Evolutionary conservation across 2,113 vertebrate genomes (phyloP).

Genomic region (Bubo bubo): DNA sequence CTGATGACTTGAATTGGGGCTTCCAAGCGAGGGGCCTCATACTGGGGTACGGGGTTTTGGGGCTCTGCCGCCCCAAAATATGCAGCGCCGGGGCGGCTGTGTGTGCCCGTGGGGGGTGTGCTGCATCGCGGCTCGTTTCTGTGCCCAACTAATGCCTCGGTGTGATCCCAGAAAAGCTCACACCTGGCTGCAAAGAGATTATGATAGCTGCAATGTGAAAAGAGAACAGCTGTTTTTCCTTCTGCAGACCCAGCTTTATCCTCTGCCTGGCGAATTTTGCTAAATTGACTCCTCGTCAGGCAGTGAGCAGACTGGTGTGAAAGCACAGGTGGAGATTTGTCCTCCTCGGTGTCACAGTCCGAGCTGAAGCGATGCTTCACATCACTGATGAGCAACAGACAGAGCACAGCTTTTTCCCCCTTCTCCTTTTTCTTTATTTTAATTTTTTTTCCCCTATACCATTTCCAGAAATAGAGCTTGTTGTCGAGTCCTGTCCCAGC

Average conservation of each 20-base stretch:
- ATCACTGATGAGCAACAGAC: not conserved
- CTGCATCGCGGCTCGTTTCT: rapidly evolving
- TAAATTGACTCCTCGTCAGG: rapidly evolving
- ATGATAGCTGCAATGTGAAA: rapidly evolving
- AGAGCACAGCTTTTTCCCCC: not conserved
- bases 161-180: not conserved
- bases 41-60: rapidly evolving
- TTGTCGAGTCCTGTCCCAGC: rapidly evolving
- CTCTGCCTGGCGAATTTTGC: not conserved
- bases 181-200: not conserved
- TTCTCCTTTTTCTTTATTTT: not conserved
- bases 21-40: rapidly evolving
- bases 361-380: not conserved
- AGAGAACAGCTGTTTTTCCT: not conserved
- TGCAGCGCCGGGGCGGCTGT: rapidly evolving
- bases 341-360: not conserved
- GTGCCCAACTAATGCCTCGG: rapidly evolving
- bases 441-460: not conserved
- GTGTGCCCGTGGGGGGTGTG: rapidly evolving
- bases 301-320: not conserved
- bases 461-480: not conserved
- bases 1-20: too few relatives aligned
- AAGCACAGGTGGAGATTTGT: not conserved
- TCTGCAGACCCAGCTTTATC: not conserved
- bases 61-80: not conserved